Base-by-base conservation (phyloP, 2,797 vertebrate genomes). In the Pseudochaenichthys georgianus region DNA sequence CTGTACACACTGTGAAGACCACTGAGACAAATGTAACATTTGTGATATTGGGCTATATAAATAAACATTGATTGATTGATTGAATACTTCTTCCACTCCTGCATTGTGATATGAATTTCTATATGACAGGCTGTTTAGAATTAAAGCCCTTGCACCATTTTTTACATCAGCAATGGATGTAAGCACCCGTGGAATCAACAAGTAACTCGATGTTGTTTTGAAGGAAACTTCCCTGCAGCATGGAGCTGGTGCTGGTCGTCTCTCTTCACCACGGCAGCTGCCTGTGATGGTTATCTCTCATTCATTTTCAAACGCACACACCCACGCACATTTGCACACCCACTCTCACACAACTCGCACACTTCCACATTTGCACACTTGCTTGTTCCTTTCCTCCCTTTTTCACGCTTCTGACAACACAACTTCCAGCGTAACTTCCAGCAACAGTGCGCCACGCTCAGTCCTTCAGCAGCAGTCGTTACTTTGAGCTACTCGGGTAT, bases 181-280 rank as follows among this genome's bases (percentile, higher is more conserved):
- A 69, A 78, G 77, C 85, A 76, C 51, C 60, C 10, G 4, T 71
- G 73, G 83, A 89, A 87, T 91, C 89, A 90, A 93, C 90, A 91
- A 87, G 88, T 85, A 38, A 75, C 61, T 77, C 81, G 45, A 31
- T 28, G 71, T 78, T 86, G 73, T 91, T 87, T 88, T 84, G 59
- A 72, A 73, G 62, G 64, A 78, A 89, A 84, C 70, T 83, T 88
- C 66, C 84, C 84, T 58, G 76, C 78, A 61, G 71, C 82, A 75
- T 83, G 77, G 66, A 84, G 88, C 91, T 92, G 90, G 87, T 87
- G 87, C 83, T 83, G 85, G 83, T 77, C 55, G 65, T 94, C 92
- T 93, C 87, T 93, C 91, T 60, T 88, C 91, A 91, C 92, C 79
- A 77, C 58, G 38, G 87, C 93, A 93, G 92, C 93, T 94, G 92